Evolutionary conservation across 2,113 vertebrate genomes (phyloP), one percentile per base, ranked within the genome.

Genomic region (Uropsilus gracilis): DNA sequence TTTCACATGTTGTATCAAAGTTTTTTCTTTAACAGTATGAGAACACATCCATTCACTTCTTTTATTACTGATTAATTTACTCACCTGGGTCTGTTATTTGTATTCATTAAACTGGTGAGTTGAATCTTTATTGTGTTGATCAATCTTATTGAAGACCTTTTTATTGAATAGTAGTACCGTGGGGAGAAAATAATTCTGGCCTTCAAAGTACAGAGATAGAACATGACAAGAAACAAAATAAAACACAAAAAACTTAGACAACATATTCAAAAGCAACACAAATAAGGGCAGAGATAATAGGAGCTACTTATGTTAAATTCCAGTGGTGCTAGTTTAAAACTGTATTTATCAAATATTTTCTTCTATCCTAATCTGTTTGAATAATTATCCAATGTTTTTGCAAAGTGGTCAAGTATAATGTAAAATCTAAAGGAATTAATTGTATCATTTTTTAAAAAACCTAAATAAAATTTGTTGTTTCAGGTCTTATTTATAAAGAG

Each of bases 101-200:
- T 76, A n/a, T 89, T 96, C n/a, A 86, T 95, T 93, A 86, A 92
- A 84, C 44, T 75, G 63, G 72, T 26, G 90, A 64, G 64, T 13
- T 89, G 34, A 71, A 53, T 91, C 73, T 89, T 92, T 71, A 87
- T 42, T 78, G 32, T 94, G 30, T 28, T 95, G 73, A 44, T 66
- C 50, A 93, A 59, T 44, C 28, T 91, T 75, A 77, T 4, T 61
- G 48, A 90, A 22, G 39, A 72, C 7, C 17, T 7, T 42, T 89
- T 96, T 90, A 85, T 78, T 46, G 22, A 90, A 84, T 48, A 64
- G 14, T 72, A 26, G 24, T 85, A 55, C 6, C 32, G 64, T 37
- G 14, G 28, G 30, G 48, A 55, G 10, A 13, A 69, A 95, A 18
- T 82, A 87, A 77, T 84, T 89, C 6, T 18, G 48, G 24, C 32